Base-by-base conservation (phyloP, 2,888 invertebrate genomes). In the Cotesia congregata region DNA sequence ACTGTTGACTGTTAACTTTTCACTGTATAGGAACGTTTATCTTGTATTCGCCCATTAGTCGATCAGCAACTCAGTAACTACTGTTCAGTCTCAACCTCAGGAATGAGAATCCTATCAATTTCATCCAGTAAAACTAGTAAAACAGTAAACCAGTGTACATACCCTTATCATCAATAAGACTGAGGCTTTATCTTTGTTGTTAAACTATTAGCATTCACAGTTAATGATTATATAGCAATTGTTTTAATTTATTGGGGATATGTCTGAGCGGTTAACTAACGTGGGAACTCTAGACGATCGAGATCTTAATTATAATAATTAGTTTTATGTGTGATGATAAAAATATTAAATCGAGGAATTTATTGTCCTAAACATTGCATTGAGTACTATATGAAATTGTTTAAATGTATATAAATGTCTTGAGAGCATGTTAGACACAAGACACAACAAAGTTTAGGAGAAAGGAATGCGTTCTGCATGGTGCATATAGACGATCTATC, bases 391-490 rank as follows among this genome's bases (percentile, higher is more conserved):
- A 12, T 50, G 50, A 50, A 12, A 50, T 50, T 50, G 50, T 50
- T 50, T 30, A 30, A 30, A 30, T 30, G 6, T 67, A 30, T 65
- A 65, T 17, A 17, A 65, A 50, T 50, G 50, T 50, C 50, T 50
- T 50, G 50, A 12, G 50, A 50, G 50, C 12, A 50, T 50, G 50
- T 9, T 7, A 50, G 12, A 41, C 40, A 17, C 40, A 41, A 68
- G 50, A 41, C 40, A 17, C 40, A 20, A 68, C 68, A 41, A 68
- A 41, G 17, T 68, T 68, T 68, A 68, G 30, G 68, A 72, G 75
- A 77, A 79, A 77, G 79, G 79, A 79, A 79, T 79, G 75, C 77
- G 67, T 77, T 73, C 74, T 78, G 76, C 74, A 79, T 81, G 82
- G 81, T 81, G 82, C 76, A 72, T 80, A 77, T 83, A 68, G 75